Evolutionary conservation across 2,113 vertebrate species (phyloP).

Genomic region (Benitochromis conjunctus): DNA sequence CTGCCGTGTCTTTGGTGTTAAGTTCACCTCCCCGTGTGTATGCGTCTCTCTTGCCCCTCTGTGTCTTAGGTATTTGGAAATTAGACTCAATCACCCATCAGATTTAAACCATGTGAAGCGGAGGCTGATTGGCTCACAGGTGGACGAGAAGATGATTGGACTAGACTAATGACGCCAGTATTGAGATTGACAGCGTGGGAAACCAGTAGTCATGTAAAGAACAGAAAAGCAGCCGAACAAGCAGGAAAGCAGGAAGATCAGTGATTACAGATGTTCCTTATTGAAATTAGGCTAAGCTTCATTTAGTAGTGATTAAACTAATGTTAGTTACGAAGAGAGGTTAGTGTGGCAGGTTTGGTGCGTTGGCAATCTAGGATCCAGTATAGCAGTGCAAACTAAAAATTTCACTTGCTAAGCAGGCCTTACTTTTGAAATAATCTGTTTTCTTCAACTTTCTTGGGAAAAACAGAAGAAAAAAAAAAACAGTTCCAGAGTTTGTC

Average conservation of each 20-base stretch:
- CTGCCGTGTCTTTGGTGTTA: background rate
- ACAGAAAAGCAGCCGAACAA: background rate
- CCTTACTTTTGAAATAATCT: background rate
- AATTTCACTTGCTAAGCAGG: background rate
- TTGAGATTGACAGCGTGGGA: background rate
- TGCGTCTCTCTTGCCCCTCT: background rate
- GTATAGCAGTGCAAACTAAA: background rate
- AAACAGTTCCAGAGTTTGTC: background rate
- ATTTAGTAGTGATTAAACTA: background rate
- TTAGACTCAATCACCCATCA: too few relatives aligned
- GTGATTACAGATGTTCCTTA: background rate
- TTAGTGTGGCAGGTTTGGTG: background rate
- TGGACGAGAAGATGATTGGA: too few relatives aligned
- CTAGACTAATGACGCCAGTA: too few relatives aligned
- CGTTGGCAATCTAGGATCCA: background rate
- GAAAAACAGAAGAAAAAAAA: fast-evolving
- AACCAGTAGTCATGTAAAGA: background rate
- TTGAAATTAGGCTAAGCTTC: background rate
- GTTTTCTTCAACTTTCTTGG: background rate
- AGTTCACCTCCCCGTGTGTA: background rate
- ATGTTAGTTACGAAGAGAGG: background rate
- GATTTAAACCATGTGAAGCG: too few relatives aligned
- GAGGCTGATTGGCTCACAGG: too few relatives aligned
- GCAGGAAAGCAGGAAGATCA: background rate
- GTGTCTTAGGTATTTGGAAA: too few relatives aligned